These are phyloP conservation scores for Solenopsis invicta DNA, from an alignment of 1,140 invertebrate genomes.

Conservation along the genomic window DNA sequence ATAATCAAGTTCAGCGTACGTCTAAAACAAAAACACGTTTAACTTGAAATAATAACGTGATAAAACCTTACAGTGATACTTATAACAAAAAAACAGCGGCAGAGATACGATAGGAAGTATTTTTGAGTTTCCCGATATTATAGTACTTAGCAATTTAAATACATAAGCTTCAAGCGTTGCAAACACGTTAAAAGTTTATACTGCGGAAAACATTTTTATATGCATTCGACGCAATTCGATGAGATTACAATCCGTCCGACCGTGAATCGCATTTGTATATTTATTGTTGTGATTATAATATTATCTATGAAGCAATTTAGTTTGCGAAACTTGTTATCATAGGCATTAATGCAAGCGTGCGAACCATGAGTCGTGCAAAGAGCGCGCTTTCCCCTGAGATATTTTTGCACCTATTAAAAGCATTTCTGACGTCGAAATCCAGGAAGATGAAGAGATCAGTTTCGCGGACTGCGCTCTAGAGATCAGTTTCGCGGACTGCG, in stretches of 20 bases:
- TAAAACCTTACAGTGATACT: not conserved
- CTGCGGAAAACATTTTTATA: not conserved
- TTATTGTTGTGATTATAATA: constrained; percentile 27
- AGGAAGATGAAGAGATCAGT: constrained; percentile 71
- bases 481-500: constrained; percentile 62
- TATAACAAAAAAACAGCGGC: not conserved
- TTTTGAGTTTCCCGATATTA: not conserved
- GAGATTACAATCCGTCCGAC: not conserved
- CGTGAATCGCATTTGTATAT: not conserved
- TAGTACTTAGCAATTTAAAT: not conserved
- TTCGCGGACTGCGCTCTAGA: constrained; percentile 59
- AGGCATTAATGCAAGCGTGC: not conserved
- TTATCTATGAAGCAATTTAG: constrained; percentile 3
- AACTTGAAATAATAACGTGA: constrained; percentile 17
- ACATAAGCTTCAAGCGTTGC: not conserved
- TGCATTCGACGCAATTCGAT: not conserved
- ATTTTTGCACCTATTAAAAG: constrained; percentile 46
- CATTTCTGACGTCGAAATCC: constrained; percentile 35
- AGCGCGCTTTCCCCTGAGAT: constrained; percentile 44
- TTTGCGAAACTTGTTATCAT: constrained; percentile 15
- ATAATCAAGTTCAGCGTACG: not conserved
- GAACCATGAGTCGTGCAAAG: constrained; percentile 6
- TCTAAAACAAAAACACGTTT: constrained; percentile 9
- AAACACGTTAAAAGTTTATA: not conserved
- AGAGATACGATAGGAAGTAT: not conserved